These are phyloP conservation scores for Donacobius atricapilla DNA, from an alignment of 2,113 vertebrate species.

Conservation along the genomic window DNA sequence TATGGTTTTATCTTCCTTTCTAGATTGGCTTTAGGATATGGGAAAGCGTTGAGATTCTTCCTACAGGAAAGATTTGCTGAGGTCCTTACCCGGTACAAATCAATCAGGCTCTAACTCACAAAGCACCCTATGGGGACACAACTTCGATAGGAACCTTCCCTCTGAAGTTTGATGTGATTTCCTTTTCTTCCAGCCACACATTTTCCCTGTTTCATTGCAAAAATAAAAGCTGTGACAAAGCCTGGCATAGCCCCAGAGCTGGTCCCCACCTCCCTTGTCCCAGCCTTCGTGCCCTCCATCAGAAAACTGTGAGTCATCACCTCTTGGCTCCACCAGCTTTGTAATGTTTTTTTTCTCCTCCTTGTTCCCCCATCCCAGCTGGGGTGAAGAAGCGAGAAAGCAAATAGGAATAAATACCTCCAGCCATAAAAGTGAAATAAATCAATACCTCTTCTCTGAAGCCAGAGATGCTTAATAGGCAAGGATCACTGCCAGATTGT, in stretches of 20 bases:
- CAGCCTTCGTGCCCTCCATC: not conserved
- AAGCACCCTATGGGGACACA: slow-evolving; percentile 31
- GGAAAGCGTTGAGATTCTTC: not conserved
- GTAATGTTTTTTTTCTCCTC: not conserved
- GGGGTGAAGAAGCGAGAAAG: slow-evolving; percentile 37
- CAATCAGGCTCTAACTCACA: slow-evolving; percentile 43
- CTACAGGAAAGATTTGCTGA: slow-evolving; percentile 42
- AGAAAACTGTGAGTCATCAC: slow-evolving; percentile 20
- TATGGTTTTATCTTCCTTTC: slow-evolving; percentile 24
- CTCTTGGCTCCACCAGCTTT: not conserved
- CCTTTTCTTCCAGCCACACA: not conserved
- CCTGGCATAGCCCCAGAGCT: not conserved
- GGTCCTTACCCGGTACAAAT: slow-evolving; percentile 46
- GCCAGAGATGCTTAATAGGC: slow-evolving; percentile 71
- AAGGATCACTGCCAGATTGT: slow-evolving; percentile 70
- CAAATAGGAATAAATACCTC: slow-evolving; percentile 69
- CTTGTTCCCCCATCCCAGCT: not conserved
- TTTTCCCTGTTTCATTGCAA: not conserved
- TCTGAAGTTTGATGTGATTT: slow-evolving; percentile 33
- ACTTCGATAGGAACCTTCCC: slow-evolving; percentile 9
- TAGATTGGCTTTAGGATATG: not conserved
- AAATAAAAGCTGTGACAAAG: slow-evolving; percentile 4
- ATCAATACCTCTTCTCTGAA: slow-evolving; percentile 67
- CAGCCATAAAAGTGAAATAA: slow-evolving; percentile 68
- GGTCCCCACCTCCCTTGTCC: not conserved